Conservation (phyloP, 1,140 invertebrate species). For the Anastatus disparis region DNA sequence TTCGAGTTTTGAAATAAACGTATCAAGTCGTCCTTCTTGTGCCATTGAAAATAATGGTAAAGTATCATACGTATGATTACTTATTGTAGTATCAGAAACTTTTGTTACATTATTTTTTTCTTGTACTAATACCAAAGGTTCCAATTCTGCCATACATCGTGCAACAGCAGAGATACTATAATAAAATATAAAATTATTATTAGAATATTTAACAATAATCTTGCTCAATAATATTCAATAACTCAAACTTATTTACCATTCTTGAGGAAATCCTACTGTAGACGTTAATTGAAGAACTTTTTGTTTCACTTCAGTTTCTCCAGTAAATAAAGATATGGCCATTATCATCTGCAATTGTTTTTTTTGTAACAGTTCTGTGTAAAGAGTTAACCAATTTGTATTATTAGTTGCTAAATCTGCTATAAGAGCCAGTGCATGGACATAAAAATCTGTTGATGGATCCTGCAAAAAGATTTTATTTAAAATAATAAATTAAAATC, state of each 20-base stretch:
- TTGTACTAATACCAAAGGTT: constrained; percentile 60
- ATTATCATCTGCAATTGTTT: constrained; percentile 68
- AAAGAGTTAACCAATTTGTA: constrained; percentile 64
- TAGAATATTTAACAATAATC: not conserved
- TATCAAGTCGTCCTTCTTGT: constrained; percentile 68
- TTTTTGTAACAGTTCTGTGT: constrained; percentile 62
- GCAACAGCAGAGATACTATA: constrained; percentile 61
- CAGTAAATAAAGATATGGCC: constrained; percentile 66
- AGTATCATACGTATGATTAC: constrained; percentile 40
- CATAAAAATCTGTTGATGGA: constrained; percentile 61
- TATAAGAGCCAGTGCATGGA: constrained; percentile 64
- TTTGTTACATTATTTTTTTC: constrained; percentile 45
- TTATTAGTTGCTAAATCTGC: constrained; percentile 62
- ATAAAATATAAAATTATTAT: constrained; percentile 12
- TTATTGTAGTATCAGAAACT: constrained; percentile 31
- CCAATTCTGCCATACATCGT: constrained; percentile 63
- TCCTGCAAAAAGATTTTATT: constrained; percentile 49
- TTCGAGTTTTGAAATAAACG: constrained; percentile 64
- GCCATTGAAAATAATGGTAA: constrained; percentile 59
- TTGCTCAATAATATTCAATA: no score
- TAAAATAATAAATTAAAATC: not conserved
- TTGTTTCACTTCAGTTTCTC: constrained; percentile 63
- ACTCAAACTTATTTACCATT: constrained; percentile 50
- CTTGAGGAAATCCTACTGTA: constrained; percentile 61
- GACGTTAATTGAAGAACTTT: constrained; percentile 65